Conservation (phyloP, 2,888 invertebrate genomes). For the Smittia sp. region DNA sequence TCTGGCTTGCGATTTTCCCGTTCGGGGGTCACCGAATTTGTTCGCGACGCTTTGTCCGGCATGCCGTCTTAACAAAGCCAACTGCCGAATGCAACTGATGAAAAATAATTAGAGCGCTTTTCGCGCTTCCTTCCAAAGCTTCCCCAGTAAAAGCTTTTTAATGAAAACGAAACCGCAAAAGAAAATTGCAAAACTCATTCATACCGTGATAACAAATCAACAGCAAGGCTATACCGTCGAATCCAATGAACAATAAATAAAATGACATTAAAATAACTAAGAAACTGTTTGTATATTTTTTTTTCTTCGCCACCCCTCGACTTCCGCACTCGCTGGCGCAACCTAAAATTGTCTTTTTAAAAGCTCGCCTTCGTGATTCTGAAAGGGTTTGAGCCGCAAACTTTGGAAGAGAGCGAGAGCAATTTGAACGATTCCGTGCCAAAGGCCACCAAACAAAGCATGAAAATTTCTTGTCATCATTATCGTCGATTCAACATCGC, state of each 20-base stretch:
- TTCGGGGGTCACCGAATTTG: slow-evolving; percentile 20
- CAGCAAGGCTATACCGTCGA: slow-evolving; percentile 30
- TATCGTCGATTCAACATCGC: slow-evolving; percentile 33
- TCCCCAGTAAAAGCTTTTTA: slow-evolving; percentile 9
- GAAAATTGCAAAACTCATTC: slow-evolving; percentile 38
- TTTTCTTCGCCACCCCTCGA: not conserved
- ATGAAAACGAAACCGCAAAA: slow-evolving; percentile 10
- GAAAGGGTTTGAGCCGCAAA: slow-evolving; percentile 5
- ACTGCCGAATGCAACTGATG: slow-evolving; percentile 8
- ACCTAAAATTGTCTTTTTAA: slow-evolving; percentile 20
- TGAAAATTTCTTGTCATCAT: slow-evolving; percentile 37
- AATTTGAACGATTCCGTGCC: slow-evolving; percentile 24
- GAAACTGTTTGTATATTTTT: slow-evolving; percentile 11
- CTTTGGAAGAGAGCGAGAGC: not conserved
- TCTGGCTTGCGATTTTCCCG: not conserved
- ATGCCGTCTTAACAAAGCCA: slow-evolving; percentile 1
- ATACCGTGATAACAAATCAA: slow-evolving; percentile 32
- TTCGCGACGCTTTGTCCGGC: slow-evolving; percentile 8
- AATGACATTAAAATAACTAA: slow-evolving; percentile 37
- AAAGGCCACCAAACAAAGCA: slow-evolving; percentile 25
- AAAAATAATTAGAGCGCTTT: slow-evolving; percentile 9
- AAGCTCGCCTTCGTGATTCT: not conserved
- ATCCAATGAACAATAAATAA: slow-evolving; percentile 38
- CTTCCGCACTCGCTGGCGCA: not conserved
- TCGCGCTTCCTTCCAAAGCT: not conserved